Base-by-base conservation (phyloP, 2,888 invertebrate genomes). In the Mythimna pallens region DNA sequence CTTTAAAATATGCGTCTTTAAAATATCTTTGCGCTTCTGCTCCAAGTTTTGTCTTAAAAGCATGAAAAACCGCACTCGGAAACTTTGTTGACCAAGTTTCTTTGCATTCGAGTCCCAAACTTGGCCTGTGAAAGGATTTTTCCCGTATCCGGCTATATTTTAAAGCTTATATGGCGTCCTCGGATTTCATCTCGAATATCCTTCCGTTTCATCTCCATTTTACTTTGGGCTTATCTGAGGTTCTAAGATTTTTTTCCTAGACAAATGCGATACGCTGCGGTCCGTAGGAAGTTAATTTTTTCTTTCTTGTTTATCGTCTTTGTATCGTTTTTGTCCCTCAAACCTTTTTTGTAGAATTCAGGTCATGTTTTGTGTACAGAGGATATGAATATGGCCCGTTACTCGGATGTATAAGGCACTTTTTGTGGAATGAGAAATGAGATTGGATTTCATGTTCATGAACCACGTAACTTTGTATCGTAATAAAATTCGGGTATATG, bases 161-260 rank as follows among this genome's bases (percentile, higher is more conserved):
- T 91, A 92, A 91, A 91, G 90, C 90, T 92, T 91, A 91, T 90
- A 89, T 85, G 86, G 88, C 87, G 83, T 88, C 82, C 86, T 84
- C 80, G 87, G 89, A 84, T 90, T 30, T 88, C 89, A 90, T 92
- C 91, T 91, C 87, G 86, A 87, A 90, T 92, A 93, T 93, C 93
- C 92, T 90, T 92, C 84, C 92, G 91, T 92, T 94, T 92, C 91
- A 93, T 94, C 92, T 94, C 90, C 91, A 93, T 93, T 94, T 93
- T 93, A 93, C 92, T 93, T 91, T 92, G 88, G 88, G 90, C 91
- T 91, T 90, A 92, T 91, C 92, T 92, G 91, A 90, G 90, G 90
- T 88, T 84, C 84, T 84, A 89, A 90, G 90, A 89, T 89, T 90
- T 92, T 90, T 92, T 90, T 88, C 86, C 84, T 87, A 89, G 91